Conservation (phyloP, 2,888 invertebrate species). For the Thumatha senex region DNA sequence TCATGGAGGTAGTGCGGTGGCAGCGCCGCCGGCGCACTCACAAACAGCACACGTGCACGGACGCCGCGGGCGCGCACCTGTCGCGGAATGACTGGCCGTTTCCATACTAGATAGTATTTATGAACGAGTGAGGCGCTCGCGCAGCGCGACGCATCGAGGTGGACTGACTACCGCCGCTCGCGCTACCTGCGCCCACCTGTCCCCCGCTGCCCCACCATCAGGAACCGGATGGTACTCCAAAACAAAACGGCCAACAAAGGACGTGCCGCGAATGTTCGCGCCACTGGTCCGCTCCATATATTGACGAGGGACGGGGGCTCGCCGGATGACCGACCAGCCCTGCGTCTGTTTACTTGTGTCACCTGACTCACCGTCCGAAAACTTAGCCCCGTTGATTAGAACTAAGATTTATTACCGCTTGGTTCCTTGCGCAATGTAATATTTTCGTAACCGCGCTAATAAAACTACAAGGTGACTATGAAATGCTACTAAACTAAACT, state of each 20-base stretch:
- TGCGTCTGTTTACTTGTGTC: constrained; percentile 60
- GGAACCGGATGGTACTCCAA: constrained; percentile 83
- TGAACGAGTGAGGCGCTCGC: constrained; percentile 70
- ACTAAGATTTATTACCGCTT: constrained; percentile 42
- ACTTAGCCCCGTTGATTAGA: constrained; percentile 38
- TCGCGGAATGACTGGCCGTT: constrained; percentile 79
- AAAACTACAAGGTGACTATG: constrained; percentile 51
- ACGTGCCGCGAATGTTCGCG: constrained; percentile 81
- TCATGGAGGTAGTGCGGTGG: constrained; percentile 44
- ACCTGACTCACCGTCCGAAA: constrained; percentile 71
- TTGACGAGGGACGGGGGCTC: constrained; percentile 46
- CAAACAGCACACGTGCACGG: constrained; percentile 82
- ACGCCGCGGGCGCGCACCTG: constrained; percentile 79
- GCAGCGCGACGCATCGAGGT: constrained; percentile 71
- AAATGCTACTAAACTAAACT: constrained; percentile 50
- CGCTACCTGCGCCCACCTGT: constrained; percentile 81
- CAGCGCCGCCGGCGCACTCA: constrained; percentile 77
- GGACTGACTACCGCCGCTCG: constrained; percentile 74
- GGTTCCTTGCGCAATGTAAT: constrained; percentile 25
- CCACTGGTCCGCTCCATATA: constrained; percentile 62
- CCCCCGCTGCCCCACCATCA: constrained; percentile 77
- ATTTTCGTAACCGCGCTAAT: constrained; percentile 43
- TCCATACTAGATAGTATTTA: constrained; percentile 69
- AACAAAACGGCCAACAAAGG: constrained; percentile 83
- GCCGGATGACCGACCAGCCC: constrained; percentile 45